Evolutionary conservation across 2,888 invertebrate species (phyloP).

Genomic region (Agonopterix alstromeriana): DNA sequence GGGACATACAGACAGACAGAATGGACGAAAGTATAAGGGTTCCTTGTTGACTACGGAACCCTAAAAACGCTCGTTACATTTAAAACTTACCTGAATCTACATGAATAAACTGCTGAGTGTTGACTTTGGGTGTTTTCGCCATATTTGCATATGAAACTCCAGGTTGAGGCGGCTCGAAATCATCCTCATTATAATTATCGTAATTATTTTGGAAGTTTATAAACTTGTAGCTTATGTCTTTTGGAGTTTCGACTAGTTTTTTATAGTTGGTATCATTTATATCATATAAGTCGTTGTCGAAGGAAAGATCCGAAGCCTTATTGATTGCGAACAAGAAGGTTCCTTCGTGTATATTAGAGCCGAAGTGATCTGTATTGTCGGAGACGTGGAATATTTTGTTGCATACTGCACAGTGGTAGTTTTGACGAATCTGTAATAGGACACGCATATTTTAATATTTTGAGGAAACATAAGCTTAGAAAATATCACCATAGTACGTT

Average conservation of each 20-base stretch:
- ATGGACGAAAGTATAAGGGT: too few species aligned
- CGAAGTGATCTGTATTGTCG: constrained; percentile 10
- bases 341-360: constrained; percentile 18
- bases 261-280: not conserved
- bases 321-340: constrained; percentile 19
- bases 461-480: too few species aligned
- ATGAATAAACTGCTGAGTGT: constrained; percentile 16
- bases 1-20: too few species aligned
- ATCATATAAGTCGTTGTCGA: constrained; percentile 4
- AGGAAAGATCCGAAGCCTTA: constrained; percentile 16
- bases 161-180: not conserved
- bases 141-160: constrained; percentile 27
- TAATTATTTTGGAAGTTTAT: constrained; percentile 4
- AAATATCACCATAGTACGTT: too few species aligned
- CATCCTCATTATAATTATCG: constrained; percentile 5
- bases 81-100: constrained; percentile 16
- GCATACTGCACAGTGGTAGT: constrained; percentile 33
- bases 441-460: not conserved
- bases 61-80: too few species aligned
- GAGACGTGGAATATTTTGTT: constrained; percentile 16
- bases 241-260: not conserved
- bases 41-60: too few species aligned
- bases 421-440: constrained; percentile 23
- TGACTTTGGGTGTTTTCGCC: constrained; percentile 16
- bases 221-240: not conserved